Base-by-base conservation (phyloP, 2,113 vertebrate genomes). In the Artemisiospiza belli region DNA sequence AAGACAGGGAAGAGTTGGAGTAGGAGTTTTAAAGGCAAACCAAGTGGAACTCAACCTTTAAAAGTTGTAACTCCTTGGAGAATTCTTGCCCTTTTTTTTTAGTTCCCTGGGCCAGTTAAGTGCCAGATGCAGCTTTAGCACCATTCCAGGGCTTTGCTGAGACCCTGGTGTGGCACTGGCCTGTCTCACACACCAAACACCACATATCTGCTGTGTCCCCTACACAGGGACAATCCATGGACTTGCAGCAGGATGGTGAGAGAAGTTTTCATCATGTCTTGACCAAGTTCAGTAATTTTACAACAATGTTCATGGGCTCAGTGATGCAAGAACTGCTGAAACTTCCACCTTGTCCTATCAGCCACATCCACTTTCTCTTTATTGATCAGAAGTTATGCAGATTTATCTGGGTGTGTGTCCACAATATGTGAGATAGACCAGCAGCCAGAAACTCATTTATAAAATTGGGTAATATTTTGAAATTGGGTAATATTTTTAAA, bases 171-270 rank as follows among this genome's bases (percentile, higher is more conserved):
- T 39, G 49, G 18, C 66, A 37, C n/a, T 74, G 19, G 5, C 27
- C 54, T 5, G 1, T 25, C 11, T 67, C 44, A 39, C 20, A 25
- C 73, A 30, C 4, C 51, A 55, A 81, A 63, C 2, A 30, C 12
- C 59, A 51, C 0, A 0, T 6, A 19, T 17, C 78, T 92, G 23
- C 46, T 87, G 0, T 11, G 47, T 54, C n/a, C 3, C 4, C 39
- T 61, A 2, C 44, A 24, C 28, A 57, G 37, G 15, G 25, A 43
- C 52, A 62, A 28, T 7, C 18, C 44, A 10, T 41, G 41, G 41
- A 41, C 41, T 15, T 41, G 41, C 10, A 20, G 10, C 12, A n/a
- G 58, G 35, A 22, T 57, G 22, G 31, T 44, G 35, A 52, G 67
- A 80, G 41, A 62, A 52, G 10, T 43, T 68, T 76, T 61, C 39